Base-by-base conservation (phyloP, 2,888 invertebrate species). In the Elegia similella region DNA sequence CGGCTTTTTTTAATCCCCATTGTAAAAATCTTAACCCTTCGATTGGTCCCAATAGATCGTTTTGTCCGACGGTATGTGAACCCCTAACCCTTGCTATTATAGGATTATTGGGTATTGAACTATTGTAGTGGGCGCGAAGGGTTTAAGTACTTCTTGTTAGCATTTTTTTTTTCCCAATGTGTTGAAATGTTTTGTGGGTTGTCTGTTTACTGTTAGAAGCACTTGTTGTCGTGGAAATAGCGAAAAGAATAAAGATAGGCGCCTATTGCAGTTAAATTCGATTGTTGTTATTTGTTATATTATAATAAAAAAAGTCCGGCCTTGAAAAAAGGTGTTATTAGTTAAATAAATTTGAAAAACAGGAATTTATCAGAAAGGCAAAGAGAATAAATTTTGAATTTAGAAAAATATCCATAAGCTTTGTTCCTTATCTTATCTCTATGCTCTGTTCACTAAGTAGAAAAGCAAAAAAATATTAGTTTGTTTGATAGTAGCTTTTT, bases 81-180 rank as follows among this genome's bases (percentile, higher is more conserved):
- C 72, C 70, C 72, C 65, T 69, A 72, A 74, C 78, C 75, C 75
- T 75, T 67, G 58, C 78, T 82, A 86, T 88, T 90, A 90, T 86
- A 76, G 80, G 91, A 89, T 91, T 91, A 91, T 90, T 87, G 88
- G 73, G 78, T 86, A 91, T 89, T 87, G 89, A 85, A 77, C 79
- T 72, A 82, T 91, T 91, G 85, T 88, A 53, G 75, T 58, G 80
- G 84, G 91, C 86, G 89, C 83, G 84, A 88, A 77, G 83, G 82
- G 80, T 78, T 76, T 85, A 83, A 85, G 83, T 80, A 79, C 72
- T 62, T 73, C 83, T 83, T 76, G 76, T 80, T 79, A 77, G 70
- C 67, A 70, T 73, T 80, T 69, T 63, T 62, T 55, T 55, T 61
- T 69, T 65, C 68, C 65, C 23, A 23, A 56, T 63, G 67, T 64